These are phyloP conservation scores for Athripsodes cinereus DNA, from an alignment of 2,888 invertebrate genomes.

Conservation along the genomic window DNA sequence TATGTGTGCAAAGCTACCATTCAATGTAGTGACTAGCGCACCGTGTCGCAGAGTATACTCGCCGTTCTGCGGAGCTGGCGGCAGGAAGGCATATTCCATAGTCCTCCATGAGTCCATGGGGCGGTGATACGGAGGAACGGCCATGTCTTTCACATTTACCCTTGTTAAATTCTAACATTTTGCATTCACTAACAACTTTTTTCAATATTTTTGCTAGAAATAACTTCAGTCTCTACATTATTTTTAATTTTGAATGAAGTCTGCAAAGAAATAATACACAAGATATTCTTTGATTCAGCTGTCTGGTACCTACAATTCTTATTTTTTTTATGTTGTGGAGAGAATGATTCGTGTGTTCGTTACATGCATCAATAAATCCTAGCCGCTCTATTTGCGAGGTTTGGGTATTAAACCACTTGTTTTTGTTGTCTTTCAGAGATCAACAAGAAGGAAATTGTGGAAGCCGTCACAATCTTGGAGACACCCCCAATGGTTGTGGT, in stretches of 20 bases:
- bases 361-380: no score
- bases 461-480: slow-evolving; percentile 97
- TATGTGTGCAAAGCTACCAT: slow-evolving; percentile 16
- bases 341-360: no score
- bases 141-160: slow-evolving; percentile 50
- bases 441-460: slow-evolving; percentile 99
- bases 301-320: no score
- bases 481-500: slow-evolving; percentile 98
- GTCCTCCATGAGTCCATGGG: slow-evolving; percentile 51
- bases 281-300: no score
- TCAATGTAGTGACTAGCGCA: slow-evolving; percentile 31
- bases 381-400: no score
- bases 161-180: no score
- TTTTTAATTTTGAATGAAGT: no score
- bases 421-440: slow-evolving; percentile 65
- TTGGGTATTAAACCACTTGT: background rate
- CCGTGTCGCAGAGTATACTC: slow-evolving; percentile 49
- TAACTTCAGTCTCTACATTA: no score
- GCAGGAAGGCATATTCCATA: slow-evolving; percentile 54
- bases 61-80: slow-evolving; percentile 39
- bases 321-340: no score
- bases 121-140: slow-evolving; percentile 50
- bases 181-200: no score
- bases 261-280: no score
- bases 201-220: no score